A percentile compares a stretch with the other conserved stretches of the same genome.
phyloP scores from a whole-genome alignment of 1,140 invertebrate genomes.

The Brachionus calyciflorus region DNA sequence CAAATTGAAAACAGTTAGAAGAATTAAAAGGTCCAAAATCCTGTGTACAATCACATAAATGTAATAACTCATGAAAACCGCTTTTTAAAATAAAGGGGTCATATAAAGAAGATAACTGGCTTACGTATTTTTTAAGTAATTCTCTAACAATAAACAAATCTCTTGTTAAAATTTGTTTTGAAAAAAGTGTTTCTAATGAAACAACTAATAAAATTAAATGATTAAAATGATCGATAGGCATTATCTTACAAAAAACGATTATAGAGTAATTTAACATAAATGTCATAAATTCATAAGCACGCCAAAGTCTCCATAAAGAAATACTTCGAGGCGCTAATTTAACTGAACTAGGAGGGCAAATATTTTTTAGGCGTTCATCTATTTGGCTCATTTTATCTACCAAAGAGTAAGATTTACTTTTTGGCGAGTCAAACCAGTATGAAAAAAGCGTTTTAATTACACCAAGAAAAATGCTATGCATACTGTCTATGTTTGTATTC shows the following conservation, averaged over 20 bases:
- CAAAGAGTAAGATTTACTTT: neutral
- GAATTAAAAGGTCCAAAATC: too few relatives aligned
- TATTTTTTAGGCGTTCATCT: neutral
- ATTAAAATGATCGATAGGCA: neutral
- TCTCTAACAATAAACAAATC: neutral
- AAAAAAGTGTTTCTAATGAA: neutral
- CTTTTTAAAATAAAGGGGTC: neutral
- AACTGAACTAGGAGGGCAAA: neutral
- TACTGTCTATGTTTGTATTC: neutral
- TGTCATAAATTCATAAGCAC: neutral
- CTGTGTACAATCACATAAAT: too few relatives aligned
- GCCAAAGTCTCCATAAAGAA: neutral
- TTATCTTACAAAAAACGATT: neutral
- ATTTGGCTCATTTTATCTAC: neutral
- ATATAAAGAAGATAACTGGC: neutral
- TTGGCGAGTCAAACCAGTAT: neutral
- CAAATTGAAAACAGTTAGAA: too few relatives aligned
- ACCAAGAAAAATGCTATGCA: neutral
- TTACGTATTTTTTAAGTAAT: neutral
- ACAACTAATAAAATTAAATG: neutral
- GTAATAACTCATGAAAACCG: neutral
- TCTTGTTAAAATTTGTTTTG: neutral
- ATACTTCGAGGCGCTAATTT: neutral
- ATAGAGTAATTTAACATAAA: neutral
- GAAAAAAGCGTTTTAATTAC: neutral